Evolutionary conservation across 2,797 vertebrate genomes (phyloP), one percentile per base, ranked within the genome.

Genomic region (Dipus sagitta): DNA sequence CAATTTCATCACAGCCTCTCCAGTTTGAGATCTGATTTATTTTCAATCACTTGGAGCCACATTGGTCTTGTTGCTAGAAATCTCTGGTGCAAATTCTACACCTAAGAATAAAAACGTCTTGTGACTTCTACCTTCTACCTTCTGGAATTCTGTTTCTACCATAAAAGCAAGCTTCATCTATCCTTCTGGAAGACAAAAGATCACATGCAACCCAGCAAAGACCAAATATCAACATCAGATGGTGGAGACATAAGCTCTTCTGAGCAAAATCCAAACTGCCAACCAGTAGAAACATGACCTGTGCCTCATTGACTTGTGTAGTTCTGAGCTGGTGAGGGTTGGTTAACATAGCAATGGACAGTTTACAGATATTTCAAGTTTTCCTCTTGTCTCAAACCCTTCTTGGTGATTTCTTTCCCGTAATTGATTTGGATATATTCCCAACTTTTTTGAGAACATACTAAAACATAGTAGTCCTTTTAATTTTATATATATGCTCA

Each of bases 191-290:
- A 15, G 4, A 32, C 26, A 3, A 71, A 17, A 62, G 9, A 62
- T 1, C 2, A 6, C 0, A 4, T 4, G 6, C 11, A 30, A 64
- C 10, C 24, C 15, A n/a, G n/a, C 1, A 1, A 65, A 76, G 71
- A 23, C 15, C 52, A 65, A 23, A 17, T 11, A 58, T 58, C 54
- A 58, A 17, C 54, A 0, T 10, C 12, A 28, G 18, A 1, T 58
- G 8, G 6, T 28, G 32, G 9, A 52, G 13, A 64, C 17, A 58
- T 6, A 30, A 79, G 23, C 4, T 9, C 0, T 60, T 70, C 15
- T n/a, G 30, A 88, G 6, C 34, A 17, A 6, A 14, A 14, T 32
- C 42, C 80, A 68, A 81, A 68, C 18, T n/a, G 9, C 38, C 21
- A 76, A 58, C 18, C 32, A 52, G 38, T 1, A 80, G 32, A 81